These are phyloP conservation scores for Elaeidobius kamerunicus DNA, from an alignment of 2,888 invertebrate genomes.

Conservation along the genomic window DNA sequence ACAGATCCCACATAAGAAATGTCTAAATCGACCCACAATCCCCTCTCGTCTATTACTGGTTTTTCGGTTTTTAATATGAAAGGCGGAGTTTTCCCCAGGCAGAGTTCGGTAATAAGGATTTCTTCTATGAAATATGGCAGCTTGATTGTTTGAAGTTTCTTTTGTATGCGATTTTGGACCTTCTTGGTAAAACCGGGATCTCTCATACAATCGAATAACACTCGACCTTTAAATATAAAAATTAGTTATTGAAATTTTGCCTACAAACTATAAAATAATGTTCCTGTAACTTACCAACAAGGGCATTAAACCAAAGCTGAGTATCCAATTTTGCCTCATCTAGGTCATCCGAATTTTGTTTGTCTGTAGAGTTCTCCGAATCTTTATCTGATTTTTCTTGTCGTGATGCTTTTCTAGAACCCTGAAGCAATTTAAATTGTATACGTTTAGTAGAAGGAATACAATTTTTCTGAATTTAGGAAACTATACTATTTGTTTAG, in stretches of 20 bases:
- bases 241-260: no score
- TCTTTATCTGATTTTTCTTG: slow-evolving; percentile 29
- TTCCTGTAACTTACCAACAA: slow-evolving; percentile 47
- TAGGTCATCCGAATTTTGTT: slow-evolving; percentile 27
- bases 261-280: no score
- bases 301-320: slow-evolving; percentile 72
- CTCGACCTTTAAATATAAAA: slow-evolving; percentile 65
- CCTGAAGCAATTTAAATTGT: no score
- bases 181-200: slow-evolving; percentile 66
- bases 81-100: slow-evolving; percentile 68
- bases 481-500: no score
- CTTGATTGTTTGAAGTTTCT: slow-evolving; percentile 82
- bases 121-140: slow-evolving; percentile 87
- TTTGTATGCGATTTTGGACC: slow-evolving; percentile 77
- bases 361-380: slow-evolving; percentile 15
- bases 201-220: slow-evolving; percentile 80
- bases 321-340: slow-evolving; percentile 36
- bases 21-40: slow-evolving; percentile 86
- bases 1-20: slow-evolving; percentile 75
- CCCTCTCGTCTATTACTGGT: slow-evolving; percentile 74
- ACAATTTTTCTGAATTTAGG: no score
- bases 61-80: slow-evolving; percentile 59
- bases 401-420: slow-evolving; percentile 25
- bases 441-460: no score
- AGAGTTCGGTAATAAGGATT: slow-evolving; percentile 70